Percentiles rank a stretch among this genome's conserved stretches.
Conservation (phyloP, 2,113 vertebrate genomes). For the Prinia subflava region DNA sequence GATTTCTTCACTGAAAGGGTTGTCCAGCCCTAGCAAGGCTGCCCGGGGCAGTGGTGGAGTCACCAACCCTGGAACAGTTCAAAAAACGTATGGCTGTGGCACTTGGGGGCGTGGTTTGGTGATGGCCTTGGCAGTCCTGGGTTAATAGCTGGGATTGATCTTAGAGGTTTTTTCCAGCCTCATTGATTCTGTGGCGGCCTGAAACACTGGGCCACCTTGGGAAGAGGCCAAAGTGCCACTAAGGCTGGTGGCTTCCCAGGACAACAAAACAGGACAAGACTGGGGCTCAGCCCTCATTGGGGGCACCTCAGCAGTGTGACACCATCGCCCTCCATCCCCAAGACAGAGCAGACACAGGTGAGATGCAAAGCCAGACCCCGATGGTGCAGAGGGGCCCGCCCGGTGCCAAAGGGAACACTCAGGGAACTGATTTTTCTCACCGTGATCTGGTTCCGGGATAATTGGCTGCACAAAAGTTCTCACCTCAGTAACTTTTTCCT, state of each 20-base stretch:
- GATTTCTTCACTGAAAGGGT: background rate
- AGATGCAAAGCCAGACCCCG: background rate
- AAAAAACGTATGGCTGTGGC: background rate
- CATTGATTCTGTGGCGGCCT: background rate
- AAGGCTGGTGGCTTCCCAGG: background rate
- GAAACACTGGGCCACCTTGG: background rate
- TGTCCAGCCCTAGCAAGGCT: background rate
- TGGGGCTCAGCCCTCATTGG: fast-evolving
- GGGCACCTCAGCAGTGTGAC: background rate
- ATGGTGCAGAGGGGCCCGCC: fast-evolving
- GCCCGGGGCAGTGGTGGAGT: background rate
- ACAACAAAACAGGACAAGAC: background rate
- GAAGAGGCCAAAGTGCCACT: background rate
- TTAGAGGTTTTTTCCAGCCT: background rate
- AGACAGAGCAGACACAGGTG: background rate
- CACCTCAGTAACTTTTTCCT: background rate
- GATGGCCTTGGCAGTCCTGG: background rate
- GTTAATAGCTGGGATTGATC: no score
- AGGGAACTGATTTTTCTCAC: background rate
- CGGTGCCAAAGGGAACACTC: fast-evolving
- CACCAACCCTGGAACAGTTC: background rate
- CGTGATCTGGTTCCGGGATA: background rate
- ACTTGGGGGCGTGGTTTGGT: background rate
- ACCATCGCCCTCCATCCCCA: fast-evolving
- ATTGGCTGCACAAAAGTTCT: background rate